Conservation (phyloP, 2,888 invertebrate genomes). For the Drosophila fungiperda region DNA sequence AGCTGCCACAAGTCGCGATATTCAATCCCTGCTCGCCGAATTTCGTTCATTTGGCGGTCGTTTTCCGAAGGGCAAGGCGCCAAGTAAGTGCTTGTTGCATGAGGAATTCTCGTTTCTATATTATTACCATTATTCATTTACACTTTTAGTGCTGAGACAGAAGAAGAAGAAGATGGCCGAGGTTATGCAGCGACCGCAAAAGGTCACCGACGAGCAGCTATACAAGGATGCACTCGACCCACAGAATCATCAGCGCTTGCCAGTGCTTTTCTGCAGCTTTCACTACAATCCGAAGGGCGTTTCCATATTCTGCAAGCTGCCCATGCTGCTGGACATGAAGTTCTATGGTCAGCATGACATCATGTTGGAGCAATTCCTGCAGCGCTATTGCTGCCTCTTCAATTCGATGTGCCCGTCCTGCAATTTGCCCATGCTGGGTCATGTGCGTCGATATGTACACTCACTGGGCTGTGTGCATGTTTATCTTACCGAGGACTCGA, state of each 20-base stretch:
- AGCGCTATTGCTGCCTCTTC: slow-evolving; percentile 95
- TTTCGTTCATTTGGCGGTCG: slow-evolving; percentile 94
- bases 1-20: slow-evolving; percentile 87
- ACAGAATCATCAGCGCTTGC: slow-evolving; percentile 93
- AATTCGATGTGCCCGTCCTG: slow-evolving; percentile 92
- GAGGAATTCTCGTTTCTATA: background rate
- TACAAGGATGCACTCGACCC: slow-evolving; percentile 91
- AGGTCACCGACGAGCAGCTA: slow-evolving; percentile 80
- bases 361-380: slow-evolving; percentile 96
- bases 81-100: slow-evolving; percentile 68
- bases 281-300: slow-evolving; percentile 83
- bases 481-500: slow-evolving; percentile 82
- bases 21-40: slow-evolving; percentile 91
- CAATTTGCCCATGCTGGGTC: slow-evolving; percentile 93
- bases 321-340: slow-evolving; percentile 89
- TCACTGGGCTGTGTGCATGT: slow-evolving; percentile 95
- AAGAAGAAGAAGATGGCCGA: slow-evolving; percentile 75
- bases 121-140: background rate
- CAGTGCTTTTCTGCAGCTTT: slow-evolving; percentile 94
- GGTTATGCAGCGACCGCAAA: slow-evolving; percentile 78
- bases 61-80: slow-evolving; percentile 83
- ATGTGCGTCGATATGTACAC: slow-evolving; percentile 94
- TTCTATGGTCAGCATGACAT: slow-evolving; percentile 98
- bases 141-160: slow-evolving; percentile 72
- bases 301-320: slow-evolving; percentile 84